Evolutionary conservation across 2,888 invertebrate species (phyloP), one percentile per base, ranked within the genome.

Genomic region (Cheilosia vernalis): DNA sequence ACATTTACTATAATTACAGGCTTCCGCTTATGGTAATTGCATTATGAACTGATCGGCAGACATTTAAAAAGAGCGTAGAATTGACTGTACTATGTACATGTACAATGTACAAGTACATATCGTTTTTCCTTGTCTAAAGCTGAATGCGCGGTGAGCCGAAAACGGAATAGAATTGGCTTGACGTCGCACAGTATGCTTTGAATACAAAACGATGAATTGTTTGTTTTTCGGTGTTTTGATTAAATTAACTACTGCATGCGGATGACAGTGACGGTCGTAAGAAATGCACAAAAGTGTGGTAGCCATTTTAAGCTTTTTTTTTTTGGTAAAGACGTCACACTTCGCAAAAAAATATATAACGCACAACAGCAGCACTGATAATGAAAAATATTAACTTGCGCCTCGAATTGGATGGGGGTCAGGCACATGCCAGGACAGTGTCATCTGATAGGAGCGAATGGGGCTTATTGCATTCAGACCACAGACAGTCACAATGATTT

Each of bases 11-110:
- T 61, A 76, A 76, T 77, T 70, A 56, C 40, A 82, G 17, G 70
- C 40, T 77, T 82, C 82, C 82, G 76, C 15, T 72, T 60, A 44
- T 4, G 44, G 64, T 37, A 64, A 76, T 67, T 77, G 67, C 33
- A 60, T 61, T 67, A 58, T 51, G 40, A 63, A 67, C 66, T 0
- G 37, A 40, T 24, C 58, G 72, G 7, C 51, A 37, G 40, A 60
- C 19, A 40, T 49, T 27, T 51, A 60, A 9, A 13, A 37, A 37
- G 4, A 24, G 37, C 21, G 33, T 13, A 19, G 4, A 47, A 19
- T 21, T 69, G 9, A 13, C 17, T 44, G 30, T 42, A 44, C 21
- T 21, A n/a, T n/a, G n/a, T n/a, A n/a, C n/a, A n/a, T 40, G 40
- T 21, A 30, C 1, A 21, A 21, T 21, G 1, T n/a, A n/a, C n/a